Conservation (phyloP, 2,113 vertebrate species). For the Nyctibius bracteatus region DNA sequence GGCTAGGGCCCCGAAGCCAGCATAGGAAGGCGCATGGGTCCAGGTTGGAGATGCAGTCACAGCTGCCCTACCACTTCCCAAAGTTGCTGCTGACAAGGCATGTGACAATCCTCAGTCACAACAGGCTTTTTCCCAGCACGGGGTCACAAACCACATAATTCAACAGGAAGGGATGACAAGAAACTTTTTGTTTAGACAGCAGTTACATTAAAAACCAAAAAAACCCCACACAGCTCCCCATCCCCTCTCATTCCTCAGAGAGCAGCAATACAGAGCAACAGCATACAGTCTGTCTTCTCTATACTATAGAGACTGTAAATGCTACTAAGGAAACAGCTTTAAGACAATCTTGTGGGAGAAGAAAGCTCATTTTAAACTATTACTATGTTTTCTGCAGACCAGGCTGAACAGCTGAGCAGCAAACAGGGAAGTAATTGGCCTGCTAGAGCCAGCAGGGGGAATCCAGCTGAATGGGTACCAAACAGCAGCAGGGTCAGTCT, state of each 20-base stretch:
- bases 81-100: not conserved
- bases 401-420: not conserved
- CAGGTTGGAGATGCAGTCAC: not conserved
- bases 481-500: not conserved
- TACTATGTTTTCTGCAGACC: not conserved
- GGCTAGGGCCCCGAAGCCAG: not conserved
- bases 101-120: not conserved
- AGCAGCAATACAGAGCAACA: not conserved
- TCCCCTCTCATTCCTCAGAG: not conserved
- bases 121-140: not conserved
- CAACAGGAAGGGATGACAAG: not conserved
- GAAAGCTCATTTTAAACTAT: not conserved
- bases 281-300: not conserved
- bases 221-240: rapidly evolving
- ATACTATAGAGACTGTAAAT: not conserved
- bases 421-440: not conserved
- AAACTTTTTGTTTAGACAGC: not conserved
- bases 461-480: not conserved
- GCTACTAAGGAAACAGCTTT: not conserved
- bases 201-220: not conserved
- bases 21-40: rapidly evolving
- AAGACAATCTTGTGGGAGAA: not conserved
- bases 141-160: not conserved
- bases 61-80: not conserved
- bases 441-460: not conserved